phyloP scores from a whole-genome alignment of 1,140 invertebrate species.

The Drosophila nannoptera region DNA sequence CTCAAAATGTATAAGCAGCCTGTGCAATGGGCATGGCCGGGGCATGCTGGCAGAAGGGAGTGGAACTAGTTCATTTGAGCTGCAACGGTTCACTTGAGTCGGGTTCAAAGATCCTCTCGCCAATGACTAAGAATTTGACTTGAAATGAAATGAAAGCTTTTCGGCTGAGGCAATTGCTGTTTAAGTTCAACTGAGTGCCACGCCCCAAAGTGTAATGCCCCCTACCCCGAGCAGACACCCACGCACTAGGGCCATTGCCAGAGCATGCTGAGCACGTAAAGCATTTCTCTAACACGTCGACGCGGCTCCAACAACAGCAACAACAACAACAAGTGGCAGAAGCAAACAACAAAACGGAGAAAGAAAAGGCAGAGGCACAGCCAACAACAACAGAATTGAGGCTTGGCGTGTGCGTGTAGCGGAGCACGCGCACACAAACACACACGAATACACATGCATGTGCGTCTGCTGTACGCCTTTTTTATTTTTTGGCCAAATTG shows the following conservation, averaged over 20 bases:
- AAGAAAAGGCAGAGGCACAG: not conserved
- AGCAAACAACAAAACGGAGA: conserved; percentile 22
- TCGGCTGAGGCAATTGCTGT: not conserved
- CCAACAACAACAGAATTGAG: conserved; percentile 36
- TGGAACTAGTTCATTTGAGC: not conserved
- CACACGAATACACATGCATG: not conserved
- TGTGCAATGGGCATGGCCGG: no score
- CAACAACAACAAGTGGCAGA: conserved; percentile 21
- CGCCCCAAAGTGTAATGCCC: not conserved
- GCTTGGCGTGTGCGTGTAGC: conserved; percentile 43
- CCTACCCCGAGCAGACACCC: not conserved
- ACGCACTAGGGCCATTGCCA: conserved; percentile 24
- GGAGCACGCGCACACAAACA: not conserved
- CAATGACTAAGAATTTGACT: not conserved
- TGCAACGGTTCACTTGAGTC: not conserved
- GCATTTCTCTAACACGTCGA: conserved; percentile 51
- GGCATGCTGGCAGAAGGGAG: no score
- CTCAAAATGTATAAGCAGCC: no score
- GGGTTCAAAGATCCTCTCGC: not conserved
- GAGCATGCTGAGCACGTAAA: conserved; percentile 37
- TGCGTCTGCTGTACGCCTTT: conserved; percentile 18
- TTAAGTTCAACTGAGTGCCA: not conserved
- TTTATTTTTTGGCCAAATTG: conserved; percentile 36
- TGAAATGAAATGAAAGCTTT: conserved; percentile 5
- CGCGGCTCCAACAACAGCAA: conserved; percentile 15